Evolutionary conservation across 2,113 vertebrate genomes (phyloP), one percentile per base, ranked within the genome.

Genomic region (Gasterosteus aculeatus): DNA sequence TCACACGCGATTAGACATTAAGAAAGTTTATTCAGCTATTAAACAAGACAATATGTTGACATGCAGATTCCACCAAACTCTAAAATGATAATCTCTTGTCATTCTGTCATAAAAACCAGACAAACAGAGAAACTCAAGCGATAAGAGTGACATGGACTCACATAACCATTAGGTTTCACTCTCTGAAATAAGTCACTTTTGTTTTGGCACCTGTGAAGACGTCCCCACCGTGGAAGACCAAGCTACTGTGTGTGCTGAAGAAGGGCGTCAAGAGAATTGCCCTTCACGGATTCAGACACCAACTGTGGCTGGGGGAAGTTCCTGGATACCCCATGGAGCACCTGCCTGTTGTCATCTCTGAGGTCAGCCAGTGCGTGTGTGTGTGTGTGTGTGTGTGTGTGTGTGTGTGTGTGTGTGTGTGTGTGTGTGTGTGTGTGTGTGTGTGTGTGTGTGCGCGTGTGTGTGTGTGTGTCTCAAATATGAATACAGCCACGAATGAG

Each of bases 291-390:
- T 94, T 91, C 62, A 91, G 88, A 71, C 66, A 83, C 35, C 89
- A 92, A 47, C 80, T 92, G 14, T 72, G 89, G 56, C 78, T 93
- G 22, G 93, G 90, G 69, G 92, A 94, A 81, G 83, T 92, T 22
- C 85, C 89, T 4, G 87, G 88, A 7, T 83, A 90, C 16, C 91
- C 95, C 66, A 89, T 95, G 91, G 95, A 95, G 69, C 94, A 95
- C 62, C 84, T 94, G 1, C 90, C 93, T 26, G 63, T 95, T 31
- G 78, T 95, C 69, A 92, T 95, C 77, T 92, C 86, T 67, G 93
- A 95, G 93, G 91, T 95, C 79, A 78, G 82, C 19, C 10, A 11
- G n/a, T 58, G 57, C 60, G 16, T 49, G 38, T 44, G 35, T 19
- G 18, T 39, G 29, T 33, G 58, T 60, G 56, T 47, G n/a, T 35